phyloP scores from a whole-genome alignment of 2,888 invertebrate genomes.

The Bellardia bayeri region DNA sequence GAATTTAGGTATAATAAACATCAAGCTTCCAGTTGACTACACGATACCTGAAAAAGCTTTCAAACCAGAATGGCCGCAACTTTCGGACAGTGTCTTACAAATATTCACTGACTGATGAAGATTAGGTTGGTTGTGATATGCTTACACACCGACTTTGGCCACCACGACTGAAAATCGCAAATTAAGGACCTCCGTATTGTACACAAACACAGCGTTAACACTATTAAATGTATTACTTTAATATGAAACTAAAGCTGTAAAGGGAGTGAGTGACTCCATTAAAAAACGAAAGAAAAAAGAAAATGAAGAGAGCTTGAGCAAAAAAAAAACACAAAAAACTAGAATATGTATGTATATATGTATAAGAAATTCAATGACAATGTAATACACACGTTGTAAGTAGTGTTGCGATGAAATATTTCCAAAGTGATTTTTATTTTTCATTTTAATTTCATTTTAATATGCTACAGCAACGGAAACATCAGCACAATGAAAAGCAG shows the following conservation, averaged over 20 bases:
- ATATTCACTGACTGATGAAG: too few relatives aligned
- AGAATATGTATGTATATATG: too few relatives aligned
- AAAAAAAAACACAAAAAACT: not conserved
- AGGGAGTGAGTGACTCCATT: slow-evolving; percentile 18
- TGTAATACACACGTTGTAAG: slow-evolving; percentile 25
- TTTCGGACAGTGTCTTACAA: too few relatives aligned
- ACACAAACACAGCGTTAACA: not conserved
- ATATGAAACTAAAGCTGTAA: slow-evolving; percentile 32
- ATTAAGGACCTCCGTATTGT: too few relatives aligned
- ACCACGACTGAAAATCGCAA: too few relatives aligned
- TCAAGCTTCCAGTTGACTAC: too few relatives aligned
- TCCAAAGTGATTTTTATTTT: slow-evolving; percentile 29
- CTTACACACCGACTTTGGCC: too few relatives aligned
- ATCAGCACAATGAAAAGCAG: not conserved
- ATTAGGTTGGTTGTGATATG: too few relatives aligned
- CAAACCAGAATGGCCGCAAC: too few relatives aligned
- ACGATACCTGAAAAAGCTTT: too few relatives aligned
- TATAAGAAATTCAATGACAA: slow-evolving; percentile 23
- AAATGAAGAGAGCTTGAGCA: not conserved
- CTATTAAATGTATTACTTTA: slow-evolving; percentile 23
- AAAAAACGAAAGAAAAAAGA: slow-evolving; percentile 9
- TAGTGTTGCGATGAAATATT: slow-evolving; percentile 14
- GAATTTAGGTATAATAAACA: too few relatives aligned
- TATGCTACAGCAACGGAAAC: not conserved
- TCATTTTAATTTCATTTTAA: too few relatives aligned